Evolutionary conservation across 1,140 invertebrate species (phyloP).

Genomic region (Sitophilus oryzae): DNA sequence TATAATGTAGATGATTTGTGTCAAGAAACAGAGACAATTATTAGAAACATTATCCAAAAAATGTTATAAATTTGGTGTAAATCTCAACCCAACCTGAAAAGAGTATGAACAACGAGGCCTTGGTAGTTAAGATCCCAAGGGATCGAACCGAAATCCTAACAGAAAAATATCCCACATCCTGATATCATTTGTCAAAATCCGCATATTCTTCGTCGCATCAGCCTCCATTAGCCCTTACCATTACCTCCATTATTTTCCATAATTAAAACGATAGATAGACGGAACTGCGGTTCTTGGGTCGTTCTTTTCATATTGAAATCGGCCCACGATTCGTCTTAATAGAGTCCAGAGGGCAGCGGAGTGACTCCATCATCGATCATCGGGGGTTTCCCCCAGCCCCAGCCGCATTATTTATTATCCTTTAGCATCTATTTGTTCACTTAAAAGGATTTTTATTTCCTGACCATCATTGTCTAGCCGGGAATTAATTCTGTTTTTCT

Average conservation of each 20-base stretch:
- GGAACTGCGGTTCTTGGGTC: constrained; percentile 14
- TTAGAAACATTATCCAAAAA: too few relatives aligned
- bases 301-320: constrained; percentile 38
- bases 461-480: constrained; percentile 12
- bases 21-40: too few relatives aligned
- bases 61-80: too few relatives aligned
- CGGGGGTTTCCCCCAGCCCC: constrained; percentile 6
- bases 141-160: too few relatives aligned
- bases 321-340: constrained; percentile 27
- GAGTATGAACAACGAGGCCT: too few relatives aligned
- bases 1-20: too few relatives aligned
- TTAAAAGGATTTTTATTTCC: constrained; percentile 22
- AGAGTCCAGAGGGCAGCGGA: constrained; percentile 1
- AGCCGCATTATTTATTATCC: constrained; percentile 26
- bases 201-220: background rate
- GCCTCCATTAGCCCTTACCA: constrained; percentile 26
- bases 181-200: constrained; percentile 10
- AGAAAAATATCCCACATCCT: too few relatives aligned
- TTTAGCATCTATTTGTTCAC: constrained; percentile 24
- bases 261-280: constrained; percentile 32
- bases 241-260: constrained; percentile 32
- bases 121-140: too few relatives aligned
- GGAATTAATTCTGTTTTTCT: constrained; percentile 17
- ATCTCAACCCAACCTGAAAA: too few relatives aligned
- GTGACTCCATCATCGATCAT: constrained; percentile 23